phyloP scores from a whole-genome alignment of 2,797 vertebrate species.

The Heterohyrax brucei region DNA sequence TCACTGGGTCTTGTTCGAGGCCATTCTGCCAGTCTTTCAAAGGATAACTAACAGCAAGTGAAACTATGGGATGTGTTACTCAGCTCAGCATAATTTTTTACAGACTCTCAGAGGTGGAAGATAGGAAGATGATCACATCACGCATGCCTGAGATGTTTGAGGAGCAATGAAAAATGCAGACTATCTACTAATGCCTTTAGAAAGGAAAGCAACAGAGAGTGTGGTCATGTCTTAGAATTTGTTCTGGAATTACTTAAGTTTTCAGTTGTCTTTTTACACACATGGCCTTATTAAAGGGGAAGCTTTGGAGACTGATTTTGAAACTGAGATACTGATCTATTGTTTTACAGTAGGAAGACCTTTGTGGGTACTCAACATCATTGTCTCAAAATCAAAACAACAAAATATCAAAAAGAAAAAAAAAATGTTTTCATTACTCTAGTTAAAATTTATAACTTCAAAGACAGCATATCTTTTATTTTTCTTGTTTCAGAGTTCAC shows the following conservation, averaged over 20 bases:
- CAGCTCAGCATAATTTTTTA: background rate
- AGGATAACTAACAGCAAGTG: background rate
- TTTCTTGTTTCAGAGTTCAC: slow-evolving; percentile 74
- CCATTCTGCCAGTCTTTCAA: background rate
- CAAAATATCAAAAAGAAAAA: slow-evolving; percentile 66
- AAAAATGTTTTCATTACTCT: slow-evolving; percentile 73
- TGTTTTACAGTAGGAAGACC: slow-evolving; percentile 35
- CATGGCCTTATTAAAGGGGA: background rate
- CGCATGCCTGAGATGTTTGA: background rate
- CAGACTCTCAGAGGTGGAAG: background rate
- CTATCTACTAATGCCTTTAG: background rate
- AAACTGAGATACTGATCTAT: slow-evolving; percentile 65
- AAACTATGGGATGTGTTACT: background rate
- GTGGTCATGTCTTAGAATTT: slow-evolving; percentile 48
- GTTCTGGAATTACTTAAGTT: slow-evolving; percentile 10
- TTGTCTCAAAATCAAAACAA: slow-evolving; percentile 78
- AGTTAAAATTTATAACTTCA: slow-evolving; percentile 76
- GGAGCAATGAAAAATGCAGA: background rate
- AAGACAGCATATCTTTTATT: slow-evolving; percentile 64
- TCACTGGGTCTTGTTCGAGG: background rate
- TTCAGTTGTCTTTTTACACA: slow-evolving; percentile 66
- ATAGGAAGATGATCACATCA: slow-evolving; percentile 1
- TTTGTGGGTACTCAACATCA: slow-evolving; percentile 56
- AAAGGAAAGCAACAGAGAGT: slow-evolving; percentile 40
- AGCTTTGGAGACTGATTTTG: slow-evolving; percentile 51